Conservation (phyloP, 2,113 vertebrate species). For the Orcinus orca region DNA sequence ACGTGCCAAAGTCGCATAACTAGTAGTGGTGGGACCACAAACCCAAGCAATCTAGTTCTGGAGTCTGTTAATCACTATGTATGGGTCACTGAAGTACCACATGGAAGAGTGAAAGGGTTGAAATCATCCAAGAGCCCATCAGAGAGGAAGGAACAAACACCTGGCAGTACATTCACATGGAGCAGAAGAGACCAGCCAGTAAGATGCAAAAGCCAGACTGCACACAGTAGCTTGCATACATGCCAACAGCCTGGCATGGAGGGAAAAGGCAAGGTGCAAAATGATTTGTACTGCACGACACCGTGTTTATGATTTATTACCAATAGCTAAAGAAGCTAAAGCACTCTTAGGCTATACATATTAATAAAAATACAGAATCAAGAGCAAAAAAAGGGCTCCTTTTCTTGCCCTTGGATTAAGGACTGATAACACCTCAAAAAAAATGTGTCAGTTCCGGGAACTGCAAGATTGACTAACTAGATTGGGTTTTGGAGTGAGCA, state of each 20-base stretch:
- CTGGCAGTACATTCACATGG: not conserved
- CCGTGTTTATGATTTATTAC: not conserved
- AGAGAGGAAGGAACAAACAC: not conserved
- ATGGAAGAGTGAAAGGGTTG: not conserved
- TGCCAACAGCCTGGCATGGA: not conserved
- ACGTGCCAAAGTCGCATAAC: not conserved
- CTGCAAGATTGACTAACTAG: not conserved
- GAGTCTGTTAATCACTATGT: not conserved
- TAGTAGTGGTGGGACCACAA: not conserved
- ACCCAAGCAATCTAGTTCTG: not conserved
- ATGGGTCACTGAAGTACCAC: not conserved
- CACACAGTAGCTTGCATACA: not conserved
- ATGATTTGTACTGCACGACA: not conserved
- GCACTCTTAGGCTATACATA: not conserved
- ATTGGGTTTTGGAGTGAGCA: not conserved
- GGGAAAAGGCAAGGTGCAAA: not conserved
- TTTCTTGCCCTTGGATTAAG: not conserved
- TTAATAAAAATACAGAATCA: not conserved
- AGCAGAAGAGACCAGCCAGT: not conserved
- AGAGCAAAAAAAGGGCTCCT: not conserved
- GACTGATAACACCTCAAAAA: not conserved
- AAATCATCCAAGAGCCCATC: not conserved
- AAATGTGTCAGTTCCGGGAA: not conserved
- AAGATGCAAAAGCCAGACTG: not conserved
- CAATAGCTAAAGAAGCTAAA: not conserved